phyloP scores from a whole-genome alignment of 2,888 invertebrate species.

The Erebia aethiops region DNA sequence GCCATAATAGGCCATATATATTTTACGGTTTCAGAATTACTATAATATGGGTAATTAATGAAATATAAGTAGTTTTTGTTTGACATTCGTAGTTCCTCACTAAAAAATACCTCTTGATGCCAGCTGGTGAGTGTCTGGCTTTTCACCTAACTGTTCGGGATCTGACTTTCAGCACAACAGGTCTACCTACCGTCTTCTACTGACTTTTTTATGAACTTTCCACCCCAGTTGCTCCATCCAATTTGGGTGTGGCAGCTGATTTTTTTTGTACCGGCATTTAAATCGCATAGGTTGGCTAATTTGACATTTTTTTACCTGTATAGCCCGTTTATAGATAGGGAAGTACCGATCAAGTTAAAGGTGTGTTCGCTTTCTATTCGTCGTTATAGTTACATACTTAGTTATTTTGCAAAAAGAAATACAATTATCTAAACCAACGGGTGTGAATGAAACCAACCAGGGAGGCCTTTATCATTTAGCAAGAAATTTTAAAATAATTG shows the following conservation, averaged over 20 bases:
- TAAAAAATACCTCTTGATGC: not conserved
- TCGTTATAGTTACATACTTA: not conserved
- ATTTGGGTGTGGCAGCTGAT: not conserved
- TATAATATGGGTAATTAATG: conserved; percentile 4
- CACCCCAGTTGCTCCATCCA: not conserved
- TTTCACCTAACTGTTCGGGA: not conserved
- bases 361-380: not conserved
- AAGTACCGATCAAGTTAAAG: not conserved
- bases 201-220: conserved; percentile 2
- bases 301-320: too few species aligned
- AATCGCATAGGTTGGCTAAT: not conserved
- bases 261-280: not conserved
- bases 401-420: not conserved
- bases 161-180: not conserved
- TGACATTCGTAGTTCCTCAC: conserved; percentile 4
- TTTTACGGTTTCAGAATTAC: not conserved
- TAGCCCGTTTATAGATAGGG: too few species aligned
- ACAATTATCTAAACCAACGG: not conserved
- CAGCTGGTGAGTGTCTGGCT: not conserved
- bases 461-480: not conserved
- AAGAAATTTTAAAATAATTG: too few species aligned
- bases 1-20: not conserved
- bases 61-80: conserved; percentile 5
- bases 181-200: not conserved
- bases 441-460: not conserved